These are phyloP conservation scores for Charina bottae DNA, from an alignment of 2,113 vertebrate species.

Conservation along the genomic window DNA sequence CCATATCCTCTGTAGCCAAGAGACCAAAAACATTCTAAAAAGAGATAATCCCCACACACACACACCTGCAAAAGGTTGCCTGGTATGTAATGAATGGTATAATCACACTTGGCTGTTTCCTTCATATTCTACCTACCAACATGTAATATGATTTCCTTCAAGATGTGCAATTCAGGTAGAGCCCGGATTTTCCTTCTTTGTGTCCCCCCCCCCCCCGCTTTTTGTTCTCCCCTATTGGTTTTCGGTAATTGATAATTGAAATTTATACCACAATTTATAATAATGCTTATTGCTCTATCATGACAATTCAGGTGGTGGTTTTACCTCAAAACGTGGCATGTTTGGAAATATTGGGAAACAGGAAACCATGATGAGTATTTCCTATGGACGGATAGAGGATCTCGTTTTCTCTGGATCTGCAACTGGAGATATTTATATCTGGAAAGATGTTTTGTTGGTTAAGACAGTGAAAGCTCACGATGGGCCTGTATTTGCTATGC, in stretches of 20 bases:
- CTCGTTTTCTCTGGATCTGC: conserved; percentile 92
- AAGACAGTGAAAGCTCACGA: conserved; percentile 97
- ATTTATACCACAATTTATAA: background rate
- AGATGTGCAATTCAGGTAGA: background rate
- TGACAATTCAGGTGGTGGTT: conserved; percentile 86
- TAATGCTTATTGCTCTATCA: background rate
- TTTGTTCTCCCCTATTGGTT: background rate
- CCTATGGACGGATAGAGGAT: conserved; percentile 89
- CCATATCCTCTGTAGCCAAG: background rate
- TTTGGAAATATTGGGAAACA: conserved; percentile 86
- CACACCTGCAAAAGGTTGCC: background rate
- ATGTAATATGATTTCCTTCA: background rate
- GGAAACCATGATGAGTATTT: conserved; percentile 97
- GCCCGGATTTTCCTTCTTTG: background rate
- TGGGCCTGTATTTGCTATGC: conserved; percentile 96
- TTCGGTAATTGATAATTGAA: background rate
- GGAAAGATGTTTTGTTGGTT: conserved; percentile 88
- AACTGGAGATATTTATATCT: conserved; percentile 95
- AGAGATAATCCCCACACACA: background rate
- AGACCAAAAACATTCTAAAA: background rate
- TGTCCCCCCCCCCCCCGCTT: background rate
- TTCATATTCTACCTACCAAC: background rate
- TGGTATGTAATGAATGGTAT: background rate
- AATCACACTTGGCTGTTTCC: background rate
- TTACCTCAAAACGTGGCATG: conserved; percentile 88